phyloP scores from a whole-genome alignment of 2,888 invertebrate species.

The Antitype chi region DNA sequence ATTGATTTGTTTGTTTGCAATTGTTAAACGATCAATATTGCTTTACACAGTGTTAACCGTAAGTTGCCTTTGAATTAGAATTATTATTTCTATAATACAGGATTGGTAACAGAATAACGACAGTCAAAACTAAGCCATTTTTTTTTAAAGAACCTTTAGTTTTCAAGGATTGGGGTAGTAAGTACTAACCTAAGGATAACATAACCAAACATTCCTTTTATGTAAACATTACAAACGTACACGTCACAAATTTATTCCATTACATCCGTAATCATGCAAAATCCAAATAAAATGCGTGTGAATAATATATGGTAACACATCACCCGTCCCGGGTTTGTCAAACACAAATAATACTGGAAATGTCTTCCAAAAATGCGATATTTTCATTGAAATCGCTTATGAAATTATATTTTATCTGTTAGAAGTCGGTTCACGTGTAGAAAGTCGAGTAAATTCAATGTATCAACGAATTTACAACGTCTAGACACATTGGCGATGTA shows the following conservation, averaged over 20 bases:
- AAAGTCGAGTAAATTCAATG: slow-evolving; percentile 61
- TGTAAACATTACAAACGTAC: slow-evolving; percentile 10
- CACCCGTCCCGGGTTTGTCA: slow-evolving; percentile 36
- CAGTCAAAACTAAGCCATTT: background rate
- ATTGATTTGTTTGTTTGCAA: slow-evolving; percentile 18
- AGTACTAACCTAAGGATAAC: background rate
- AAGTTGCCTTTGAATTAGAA: background rate
- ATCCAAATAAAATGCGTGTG: slow-evolving; percentile 50
- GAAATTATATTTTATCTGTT: slow-evolving; percentile 51
- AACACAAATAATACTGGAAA: slow-evolving; percentile 44
- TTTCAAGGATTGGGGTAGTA: background rate
- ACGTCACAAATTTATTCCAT: slow-evolving; percentile 42
- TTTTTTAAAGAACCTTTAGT: background rate
- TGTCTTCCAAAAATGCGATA: slow-evolving; percentile 30
- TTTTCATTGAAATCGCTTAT: slow-evolving; percentile 50
- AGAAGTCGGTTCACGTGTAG: slow-evolving; percentile 36
- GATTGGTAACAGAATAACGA: too few relatives aligned
- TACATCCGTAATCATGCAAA: slow-evolving; percentile 34
- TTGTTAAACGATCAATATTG: slow-evolving; percentile 35
- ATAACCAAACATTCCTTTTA: background rate
- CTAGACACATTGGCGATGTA: slow-evolving; percentile 67
- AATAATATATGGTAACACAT: slow-evolving; percentile 46
- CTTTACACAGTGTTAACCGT: background rate
- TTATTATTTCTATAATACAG: background rate
- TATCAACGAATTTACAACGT: slow-evolving; percentile 69